phyloP scores from a whole-genome alignment of 2,113 vertebrate species.

The Psophia crepitans region DNA sequence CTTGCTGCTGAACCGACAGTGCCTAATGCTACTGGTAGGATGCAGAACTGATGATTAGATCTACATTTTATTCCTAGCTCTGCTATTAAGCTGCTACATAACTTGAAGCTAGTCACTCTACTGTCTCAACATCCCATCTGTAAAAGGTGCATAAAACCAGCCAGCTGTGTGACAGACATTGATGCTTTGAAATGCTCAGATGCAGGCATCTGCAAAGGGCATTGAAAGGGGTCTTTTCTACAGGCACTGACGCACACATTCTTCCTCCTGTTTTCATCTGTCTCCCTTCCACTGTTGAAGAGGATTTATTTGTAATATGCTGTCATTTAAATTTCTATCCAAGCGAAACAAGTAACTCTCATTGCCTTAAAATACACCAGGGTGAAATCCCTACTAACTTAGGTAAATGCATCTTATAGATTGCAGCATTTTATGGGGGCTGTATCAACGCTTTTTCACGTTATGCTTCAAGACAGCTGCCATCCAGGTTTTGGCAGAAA shows the following conservation, averaged over 20 bases:
- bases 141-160: neutral
- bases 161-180: neutral
- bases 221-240: neutral
- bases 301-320: neutral
- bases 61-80: neutral
- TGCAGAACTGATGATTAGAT: neutral
- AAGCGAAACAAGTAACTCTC: neutral
- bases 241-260: neutral
- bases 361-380: neutral
- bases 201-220: neutral
- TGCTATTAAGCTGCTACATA: neutral
- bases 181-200: neutral
- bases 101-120: neutral
- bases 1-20: neutral
- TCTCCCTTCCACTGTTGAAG: neutral
- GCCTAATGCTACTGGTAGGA: fast-evolving
- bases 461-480: neutral
- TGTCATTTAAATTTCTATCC: neutral
- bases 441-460: neutral
- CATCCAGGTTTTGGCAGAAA: neutral
- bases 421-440: neutral
- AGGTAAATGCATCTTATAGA: neutral
- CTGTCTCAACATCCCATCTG: neutral
- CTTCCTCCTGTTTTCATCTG: neutral
- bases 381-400: neutral